Percentiles rank a stretch among this genome's conserved stretches.
These are phyloP conservation scores for Corythornis madagascariensis DNA, from an alignment of 2,113 vertebrate species.

Conservation along the genomic window DNA sequence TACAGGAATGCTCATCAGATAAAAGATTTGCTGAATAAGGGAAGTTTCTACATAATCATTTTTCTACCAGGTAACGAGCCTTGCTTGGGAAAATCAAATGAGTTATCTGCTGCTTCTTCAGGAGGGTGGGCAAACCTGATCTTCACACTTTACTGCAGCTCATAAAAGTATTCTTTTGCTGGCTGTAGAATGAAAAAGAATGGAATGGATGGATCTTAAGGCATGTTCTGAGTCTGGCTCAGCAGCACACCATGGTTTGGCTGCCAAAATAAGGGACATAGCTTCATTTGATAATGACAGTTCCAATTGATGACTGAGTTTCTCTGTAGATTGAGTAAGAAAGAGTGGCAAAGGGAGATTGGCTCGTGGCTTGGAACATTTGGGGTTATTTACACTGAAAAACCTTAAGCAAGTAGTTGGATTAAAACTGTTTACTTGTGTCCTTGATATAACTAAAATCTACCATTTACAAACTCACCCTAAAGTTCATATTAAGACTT, in stretches of 20 bases:
- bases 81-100: not conserved
- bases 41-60: not conserved
- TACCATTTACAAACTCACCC: not conserved
- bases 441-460: not conserved
- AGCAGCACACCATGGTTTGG: not conserved
- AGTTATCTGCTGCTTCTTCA: not conserved
- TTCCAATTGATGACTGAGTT: not conserved
- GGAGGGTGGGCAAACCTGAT: not conserved
- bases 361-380: not conserved
- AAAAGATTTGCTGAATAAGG: slow-evolving; percentile 37
- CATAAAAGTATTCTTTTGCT: not conserved
- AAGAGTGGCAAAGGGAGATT: not conserved
- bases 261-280: not conserved
- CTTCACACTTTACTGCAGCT: not conserved
- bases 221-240: not conserved
- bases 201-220: not conserved
- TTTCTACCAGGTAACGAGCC: not conserved
- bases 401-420: not conserved
- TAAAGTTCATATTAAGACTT: not conserved
- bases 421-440: not conserved
- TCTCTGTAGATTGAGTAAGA: not conserved
- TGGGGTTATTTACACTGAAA: not conserved
- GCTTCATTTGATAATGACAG: rapidly evolving
- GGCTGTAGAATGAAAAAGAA: not conserved
- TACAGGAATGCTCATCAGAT: slow-evolving; percentile 43